These are phyloP conservation scores for Rhinopithecus roxellana DNA, from an alignment of 2,113 vertebrate genomes.

Conservation along the genomic window DNA sequence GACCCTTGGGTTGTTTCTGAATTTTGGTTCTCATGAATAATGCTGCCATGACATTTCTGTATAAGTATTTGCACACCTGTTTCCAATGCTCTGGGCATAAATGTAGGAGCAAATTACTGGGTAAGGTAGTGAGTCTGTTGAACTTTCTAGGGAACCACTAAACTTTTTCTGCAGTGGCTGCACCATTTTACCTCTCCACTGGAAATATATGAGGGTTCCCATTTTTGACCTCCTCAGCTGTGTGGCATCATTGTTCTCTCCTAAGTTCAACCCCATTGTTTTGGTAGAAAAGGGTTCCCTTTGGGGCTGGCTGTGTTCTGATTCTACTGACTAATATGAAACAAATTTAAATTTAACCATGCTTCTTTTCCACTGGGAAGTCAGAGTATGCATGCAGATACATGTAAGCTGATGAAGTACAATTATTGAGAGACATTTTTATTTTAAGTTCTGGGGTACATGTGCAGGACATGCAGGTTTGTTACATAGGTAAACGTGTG, in stretches of 20 bases:
- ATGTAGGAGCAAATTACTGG: neutral
- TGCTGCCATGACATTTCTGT: neutral
- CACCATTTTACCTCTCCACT: no score
- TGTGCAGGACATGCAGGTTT: no score
- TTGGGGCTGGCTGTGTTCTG: neutral
- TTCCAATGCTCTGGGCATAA: neutral
- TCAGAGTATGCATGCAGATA: constrained; percentile 32
- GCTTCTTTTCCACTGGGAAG: constrained; percentile 66
- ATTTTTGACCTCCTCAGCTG: neutral
- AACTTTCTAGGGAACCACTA: neutral
- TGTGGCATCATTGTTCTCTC: neutral
- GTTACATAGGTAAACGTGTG: no score
- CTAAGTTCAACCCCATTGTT: neutral
- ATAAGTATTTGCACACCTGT: neutral
- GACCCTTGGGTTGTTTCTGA: neutral
- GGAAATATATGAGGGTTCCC: no score
- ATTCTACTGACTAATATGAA: neutral
- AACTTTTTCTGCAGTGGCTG: neutral
- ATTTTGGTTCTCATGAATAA: neutral
- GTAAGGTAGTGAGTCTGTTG: neutral
- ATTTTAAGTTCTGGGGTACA: no score
- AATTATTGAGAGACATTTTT: neutral
- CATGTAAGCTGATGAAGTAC: constrained; percentile 7
- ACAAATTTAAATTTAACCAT: neutral
- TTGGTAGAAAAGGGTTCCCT: neutral